Conservation (phyloP, 2,113 vertebrate species). For the Delphinapterus leucas region DNA sequence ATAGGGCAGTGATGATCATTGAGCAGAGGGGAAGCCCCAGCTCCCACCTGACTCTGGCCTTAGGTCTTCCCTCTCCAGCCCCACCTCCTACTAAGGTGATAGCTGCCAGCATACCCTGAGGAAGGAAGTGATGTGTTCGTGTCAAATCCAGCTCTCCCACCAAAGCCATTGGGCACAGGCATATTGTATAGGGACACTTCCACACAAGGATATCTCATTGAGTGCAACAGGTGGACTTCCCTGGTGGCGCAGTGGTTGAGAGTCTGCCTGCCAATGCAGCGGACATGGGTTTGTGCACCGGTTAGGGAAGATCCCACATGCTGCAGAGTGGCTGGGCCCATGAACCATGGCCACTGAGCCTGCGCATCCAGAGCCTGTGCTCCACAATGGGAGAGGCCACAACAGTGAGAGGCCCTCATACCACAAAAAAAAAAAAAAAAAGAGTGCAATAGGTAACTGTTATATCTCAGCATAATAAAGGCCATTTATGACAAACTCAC, state of each 20-base stretch:
- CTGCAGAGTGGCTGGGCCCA: no score
- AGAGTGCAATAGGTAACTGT: no score
- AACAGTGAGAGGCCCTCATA: fast-evolving
- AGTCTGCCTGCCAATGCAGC: no score
- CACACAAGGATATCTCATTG: neutral
- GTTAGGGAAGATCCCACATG: no score
- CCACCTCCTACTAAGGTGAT: neutral
- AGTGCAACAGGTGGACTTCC: neutral
- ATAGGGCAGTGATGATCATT: neutral
- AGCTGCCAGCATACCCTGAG: neutral
- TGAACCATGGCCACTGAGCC: no score
- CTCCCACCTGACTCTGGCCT: neutral
- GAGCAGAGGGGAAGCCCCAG: neutral
- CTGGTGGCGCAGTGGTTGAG: no score
- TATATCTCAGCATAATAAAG: neutral
- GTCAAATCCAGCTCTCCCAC: neutral
- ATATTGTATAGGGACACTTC: neutral
- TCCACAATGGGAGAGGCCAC: no score
- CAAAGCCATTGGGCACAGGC: neutral
- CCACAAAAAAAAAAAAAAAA: no score
- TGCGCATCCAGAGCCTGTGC: no score
- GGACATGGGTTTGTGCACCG: no score
- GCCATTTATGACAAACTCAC: neutral
- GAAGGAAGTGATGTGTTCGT: neutral
- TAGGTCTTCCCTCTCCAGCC: neutral